Percentiles rank a stretch among this genome's conserved stretches.
Evolutionary conservation across 2,888 invertebrate genomes (phyloP).

Genomic region (Campopleginae sp.): DNA sequence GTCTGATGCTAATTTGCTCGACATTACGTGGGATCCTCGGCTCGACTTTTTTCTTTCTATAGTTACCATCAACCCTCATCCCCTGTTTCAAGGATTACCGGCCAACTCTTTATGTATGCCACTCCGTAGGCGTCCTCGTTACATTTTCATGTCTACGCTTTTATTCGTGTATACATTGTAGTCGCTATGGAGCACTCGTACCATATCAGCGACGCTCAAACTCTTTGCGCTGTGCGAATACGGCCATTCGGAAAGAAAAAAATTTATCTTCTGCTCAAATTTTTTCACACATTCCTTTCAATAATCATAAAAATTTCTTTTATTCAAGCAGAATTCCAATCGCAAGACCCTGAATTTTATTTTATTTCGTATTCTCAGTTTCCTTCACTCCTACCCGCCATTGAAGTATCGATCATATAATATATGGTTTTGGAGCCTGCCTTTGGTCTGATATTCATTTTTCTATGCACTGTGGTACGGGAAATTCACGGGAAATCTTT

Average conservation of each 20-base stretch:
- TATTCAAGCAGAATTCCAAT: conserved; percentile 10
- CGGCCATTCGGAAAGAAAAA: conserved; percentile 1
- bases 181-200: background rate
- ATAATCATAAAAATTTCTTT: conserved; percentile 1
- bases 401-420: background rate
- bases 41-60: conserved; percentile 38
- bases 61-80: conserved; percentile 40
- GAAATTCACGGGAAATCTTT: background rate
- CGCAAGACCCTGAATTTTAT: background rate
- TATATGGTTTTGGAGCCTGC: background rate
- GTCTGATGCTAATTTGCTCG: conserved; percentile 73
- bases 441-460: background rate
- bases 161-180: conserved; percentile 38
- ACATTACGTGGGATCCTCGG: conserved; percentile 71
- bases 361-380: background rate
- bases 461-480: background rate
- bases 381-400: background rate
- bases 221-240: background rate
- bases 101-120: background rate
- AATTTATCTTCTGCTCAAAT: background rate
- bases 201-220: conserved; percentile 59
- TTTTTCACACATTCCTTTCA: background rate
- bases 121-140: conserved; percentile 54
- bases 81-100: conserved; percentile 37
- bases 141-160: conserved; percentile 39